Conservation (phyloP, 2,888 invertebrate species). For the Harpalus rubripes region DNA sequence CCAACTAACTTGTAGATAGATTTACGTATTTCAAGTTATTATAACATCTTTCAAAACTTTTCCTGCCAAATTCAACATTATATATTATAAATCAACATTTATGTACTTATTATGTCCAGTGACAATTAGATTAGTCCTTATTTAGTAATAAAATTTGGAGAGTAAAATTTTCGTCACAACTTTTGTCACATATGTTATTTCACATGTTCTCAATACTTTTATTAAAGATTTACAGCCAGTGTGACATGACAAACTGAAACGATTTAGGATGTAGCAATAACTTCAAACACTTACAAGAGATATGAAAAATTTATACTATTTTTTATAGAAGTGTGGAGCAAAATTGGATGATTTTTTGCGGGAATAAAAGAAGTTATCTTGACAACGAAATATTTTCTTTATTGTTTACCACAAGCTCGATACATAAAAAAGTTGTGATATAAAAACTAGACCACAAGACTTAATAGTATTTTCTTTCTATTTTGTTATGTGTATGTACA, state of each 20-base stretch:
- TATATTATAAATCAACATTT: too few species aligned
- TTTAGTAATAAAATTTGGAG: too few species aligned
- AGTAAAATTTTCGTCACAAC: too few species aligned
- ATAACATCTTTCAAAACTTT: too few species aligned
- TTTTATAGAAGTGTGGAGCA: background rate
- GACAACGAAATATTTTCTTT: background rate
- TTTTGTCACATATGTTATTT: too few species aligned
- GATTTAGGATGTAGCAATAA: background rate
- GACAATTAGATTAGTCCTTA: too few species aligned
- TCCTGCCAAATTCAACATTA: too few species aligned
- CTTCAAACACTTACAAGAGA: background rate
- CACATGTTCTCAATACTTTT: background rate
- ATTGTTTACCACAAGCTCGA: background rate
- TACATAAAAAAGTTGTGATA: background rate
- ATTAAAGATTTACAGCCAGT: slow-evolving; percentile 17
- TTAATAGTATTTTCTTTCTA: background rate
- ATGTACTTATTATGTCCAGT: too few species aligned
- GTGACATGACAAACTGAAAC: slow-evolving; percentile 6
- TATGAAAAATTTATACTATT: slow-evolving; percentile 16
- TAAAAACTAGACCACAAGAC: background rate
- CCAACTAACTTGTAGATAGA: too few species aligned
- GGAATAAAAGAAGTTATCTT: background rate
- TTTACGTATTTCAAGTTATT: too few species aligned
- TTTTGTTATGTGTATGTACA: background rate
- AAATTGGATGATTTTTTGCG: background rate